Evolutionary conservation across 1,140 invertebrate species (phyloP).

Genomic region (Marisa cornuarietis): DNA sequence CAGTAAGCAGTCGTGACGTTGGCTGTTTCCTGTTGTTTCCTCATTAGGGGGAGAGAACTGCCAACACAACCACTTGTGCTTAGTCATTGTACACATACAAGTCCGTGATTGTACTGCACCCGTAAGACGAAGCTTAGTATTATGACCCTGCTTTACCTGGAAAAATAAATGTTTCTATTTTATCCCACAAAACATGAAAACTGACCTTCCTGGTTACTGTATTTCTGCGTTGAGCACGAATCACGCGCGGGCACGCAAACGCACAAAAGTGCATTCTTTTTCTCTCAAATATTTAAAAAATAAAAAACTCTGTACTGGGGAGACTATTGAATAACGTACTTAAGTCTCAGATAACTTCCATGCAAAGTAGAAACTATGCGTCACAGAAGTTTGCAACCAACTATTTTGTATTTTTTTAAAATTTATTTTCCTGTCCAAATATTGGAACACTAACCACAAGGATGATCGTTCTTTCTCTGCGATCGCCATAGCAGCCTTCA

Average conservation of each 20-base stretch:
- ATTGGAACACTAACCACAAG: not conserved
- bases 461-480: not conserved
- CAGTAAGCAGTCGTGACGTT: too few species aligned
- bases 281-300: not conserved
- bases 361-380: not conserved
- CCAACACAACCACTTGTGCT: too few species aligned
- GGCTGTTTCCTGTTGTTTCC: too few species aligned
- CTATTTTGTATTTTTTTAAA: not conserved
- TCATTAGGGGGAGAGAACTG: too few species aligned
- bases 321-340: not conserved
- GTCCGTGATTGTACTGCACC: too few species aligned
- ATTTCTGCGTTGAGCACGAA: not conserved
- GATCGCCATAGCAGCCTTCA: not conserved
- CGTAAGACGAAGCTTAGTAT: not conserved
- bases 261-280: not conserved
- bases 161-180: not conserved
- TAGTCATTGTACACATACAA: not conserved
- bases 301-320: not conserved
- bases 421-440: not conserved
- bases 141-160: not conserved
- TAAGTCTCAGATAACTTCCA: not conserved
- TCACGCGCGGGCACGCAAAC: not conserved
- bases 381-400: not conserved
- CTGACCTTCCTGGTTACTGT: not conserved
- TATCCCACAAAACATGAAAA: not conserved